These are phyloP conservation scores for Ceratina australensis DNA, from an alignment of 1,140 invertebrate species.

Conservation along the genomic window DNA sequence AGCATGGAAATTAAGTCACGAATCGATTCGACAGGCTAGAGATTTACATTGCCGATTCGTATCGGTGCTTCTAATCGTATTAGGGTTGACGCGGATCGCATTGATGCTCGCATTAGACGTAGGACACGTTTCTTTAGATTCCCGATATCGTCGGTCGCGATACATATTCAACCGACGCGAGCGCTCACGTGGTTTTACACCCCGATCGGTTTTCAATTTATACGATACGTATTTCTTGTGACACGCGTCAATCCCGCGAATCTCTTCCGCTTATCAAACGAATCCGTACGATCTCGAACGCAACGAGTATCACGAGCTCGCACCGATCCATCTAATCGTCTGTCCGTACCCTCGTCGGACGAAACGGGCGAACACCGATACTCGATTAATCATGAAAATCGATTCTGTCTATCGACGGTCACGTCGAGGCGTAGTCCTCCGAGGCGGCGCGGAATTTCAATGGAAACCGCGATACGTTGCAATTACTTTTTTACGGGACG, in stretches of 20 bases:
- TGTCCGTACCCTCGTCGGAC: slow-evolving; percentile 19
- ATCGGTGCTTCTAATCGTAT: neutral
- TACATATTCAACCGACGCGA: too few relatives aligned
- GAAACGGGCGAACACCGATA: neutral
- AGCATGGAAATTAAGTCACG: neutral
- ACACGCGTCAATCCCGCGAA: neutral
- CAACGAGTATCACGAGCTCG: neutral
- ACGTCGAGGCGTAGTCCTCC: neutral
- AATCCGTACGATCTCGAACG: slow-evolving; percentile 5
- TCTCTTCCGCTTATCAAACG: neutral
- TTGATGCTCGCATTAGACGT: neutral
- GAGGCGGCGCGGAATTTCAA: slow-evolving; percentile 18
- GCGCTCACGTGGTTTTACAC: neutral
- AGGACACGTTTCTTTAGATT: neutral
- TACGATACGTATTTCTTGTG: neutral
- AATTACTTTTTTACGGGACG: slow-evolving; percentile 34
- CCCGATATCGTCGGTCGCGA: neutral
- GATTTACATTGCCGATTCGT: neutral
- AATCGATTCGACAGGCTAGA: neutral
- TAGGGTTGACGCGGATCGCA: neutral
- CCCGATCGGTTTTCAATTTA: neutral
- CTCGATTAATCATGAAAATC: slow-evolving; percentile 29
- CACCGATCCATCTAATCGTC: neutral
- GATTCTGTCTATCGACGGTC: slow-evolving; percentile 7
- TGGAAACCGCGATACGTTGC: slow-evolving; percentile 27